phyloP scores from a whole-genome alignment of 2,113 vertebrate species.

The Pseudopipra pipra region DNA sequence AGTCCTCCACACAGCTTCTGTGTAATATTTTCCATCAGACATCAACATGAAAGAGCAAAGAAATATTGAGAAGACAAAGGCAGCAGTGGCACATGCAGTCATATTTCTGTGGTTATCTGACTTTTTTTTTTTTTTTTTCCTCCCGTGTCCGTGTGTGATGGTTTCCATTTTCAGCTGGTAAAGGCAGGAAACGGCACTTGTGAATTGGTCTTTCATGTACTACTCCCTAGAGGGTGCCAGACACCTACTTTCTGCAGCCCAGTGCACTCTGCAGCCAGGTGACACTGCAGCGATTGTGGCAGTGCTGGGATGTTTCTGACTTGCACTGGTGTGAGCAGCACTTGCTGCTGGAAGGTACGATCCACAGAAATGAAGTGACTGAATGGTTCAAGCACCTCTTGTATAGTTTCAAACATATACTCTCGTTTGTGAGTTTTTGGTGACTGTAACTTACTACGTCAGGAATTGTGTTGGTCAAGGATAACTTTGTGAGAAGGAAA shows the following conservation, averaged over 20 bases:
- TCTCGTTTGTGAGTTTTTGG: rapidly evolving
- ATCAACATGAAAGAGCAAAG: neutral
- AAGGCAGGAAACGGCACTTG: neutral
- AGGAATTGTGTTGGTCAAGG: neutral
- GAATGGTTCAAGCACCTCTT: neutral
- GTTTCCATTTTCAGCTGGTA: neutral
- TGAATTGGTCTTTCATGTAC: neutral
- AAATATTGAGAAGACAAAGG: neutral
- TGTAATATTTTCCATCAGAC: neutral
- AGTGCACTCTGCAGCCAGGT: neutral
- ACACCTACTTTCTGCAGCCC: neutral
- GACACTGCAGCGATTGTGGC: neutral
- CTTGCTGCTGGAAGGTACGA: rapidly evolving
- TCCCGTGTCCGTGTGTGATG: rapidly evolving
- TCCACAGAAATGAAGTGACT: neutral
- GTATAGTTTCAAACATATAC: rapidly evolving
- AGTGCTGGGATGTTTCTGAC: rapidly evolving
- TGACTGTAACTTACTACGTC: rapidly evolving
- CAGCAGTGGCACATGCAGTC: no score
- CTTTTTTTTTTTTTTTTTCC: no score
- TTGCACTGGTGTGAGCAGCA: rapidly evolving
- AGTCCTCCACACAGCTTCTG: neutral
- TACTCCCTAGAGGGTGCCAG: constrained; percentile 78
- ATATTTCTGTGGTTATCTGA: neutral
- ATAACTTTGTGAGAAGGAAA: neutral